Conservation (phyloP, 2,113 vertebrate species). For the Rynchops niger region DNA sequence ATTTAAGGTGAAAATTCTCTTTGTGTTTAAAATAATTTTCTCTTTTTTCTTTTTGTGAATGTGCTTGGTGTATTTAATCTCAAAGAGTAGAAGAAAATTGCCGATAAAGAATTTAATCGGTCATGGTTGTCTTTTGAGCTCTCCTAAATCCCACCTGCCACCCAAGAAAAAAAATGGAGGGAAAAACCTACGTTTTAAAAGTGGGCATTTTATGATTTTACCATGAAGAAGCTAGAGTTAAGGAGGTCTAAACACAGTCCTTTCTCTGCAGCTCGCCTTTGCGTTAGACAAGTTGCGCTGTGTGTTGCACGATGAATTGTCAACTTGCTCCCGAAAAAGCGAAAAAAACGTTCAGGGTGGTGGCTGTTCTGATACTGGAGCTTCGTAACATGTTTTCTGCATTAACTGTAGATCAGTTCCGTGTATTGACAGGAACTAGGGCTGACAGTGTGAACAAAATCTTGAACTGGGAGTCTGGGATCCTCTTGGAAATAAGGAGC, state of each 20-base stretch:
- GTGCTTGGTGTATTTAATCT: neutral
- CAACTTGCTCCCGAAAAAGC: neutral
- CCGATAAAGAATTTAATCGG: neutral
- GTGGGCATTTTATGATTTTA: neutral
- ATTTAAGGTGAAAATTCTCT: neutral
- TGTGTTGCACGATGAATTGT: neutral
- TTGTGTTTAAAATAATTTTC: neutral
- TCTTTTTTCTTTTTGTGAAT: neutral
- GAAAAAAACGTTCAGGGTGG: neutral
- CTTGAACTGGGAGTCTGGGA: neutral
- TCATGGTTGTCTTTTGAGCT: neutral
- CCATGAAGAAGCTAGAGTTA: neutral
- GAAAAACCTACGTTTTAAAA: neutral
- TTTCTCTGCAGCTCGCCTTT: neutral
- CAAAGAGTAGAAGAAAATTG: neutral
- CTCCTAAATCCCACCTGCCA: neutral
- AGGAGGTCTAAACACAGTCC: neutral
- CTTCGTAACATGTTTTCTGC: neutral
- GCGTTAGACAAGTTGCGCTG: accelerated
- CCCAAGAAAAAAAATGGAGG: neutral
- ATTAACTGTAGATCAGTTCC: neutral
- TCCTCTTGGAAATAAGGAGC: neutral
- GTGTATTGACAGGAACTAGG: neutral
- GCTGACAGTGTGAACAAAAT: neutral
- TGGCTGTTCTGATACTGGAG: neutral